Evolutionary conservation across 1,140 invertebrate species (phyloP).

Genomic region (Helicoverpa armigera): DNA sequence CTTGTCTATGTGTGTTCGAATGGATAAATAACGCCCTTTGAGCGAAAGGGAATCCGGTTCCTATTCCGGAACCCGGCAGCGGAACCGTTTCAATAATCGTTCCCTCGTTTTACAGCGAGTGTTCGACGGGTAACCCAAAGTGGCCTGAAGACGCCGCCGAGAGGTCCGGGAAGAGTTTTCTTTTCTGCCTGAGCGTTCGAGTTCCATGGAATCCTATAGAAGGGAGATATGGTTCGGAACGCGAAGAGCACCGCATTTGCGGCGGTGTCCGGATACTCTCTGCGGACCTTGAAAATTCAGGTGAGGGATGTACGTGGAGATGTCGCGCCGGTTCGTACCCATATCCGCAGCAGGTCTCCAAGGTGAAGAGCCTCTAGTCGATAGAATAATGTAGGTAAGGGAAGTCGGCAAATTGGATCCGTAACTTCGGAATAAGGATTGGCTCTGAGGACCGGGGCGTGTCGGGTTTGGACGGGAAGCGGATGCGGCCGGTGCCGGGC

Average conservation of each 20-base stretch:
- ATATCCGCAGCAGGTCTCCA: too few relatives aligned
- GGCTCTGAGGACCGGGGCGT: constrained; percentile 85
- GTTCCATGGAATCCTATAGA: constrained; percentile 91
- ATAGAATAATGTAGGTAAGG: constrained; percentile 95
- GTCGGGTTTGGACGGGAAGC: constrained; percentile 80
- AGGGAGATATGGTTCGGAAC: constrained; percentile 91
- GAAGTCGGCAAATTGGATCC: constrained; percentile 89
- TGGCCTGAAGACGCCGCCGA: too few relatives aligned
- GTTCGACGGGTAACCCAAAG: too few relatives aligned
- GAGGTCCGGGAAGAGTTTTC: constrained; percentile 90
- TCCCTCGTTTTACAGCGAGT: too few relatives aligned
- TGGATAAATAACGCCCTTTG: constrained; percentile 81
- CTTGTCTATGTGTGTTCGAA: not conserved
- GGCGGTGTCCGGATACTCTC: too few relatives aligned
- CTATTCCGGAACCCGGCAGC: too few relatives aligned
- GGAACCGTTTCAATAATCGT: too few relatives aligned
- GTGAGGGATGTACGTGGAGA: too few relatives aligned
- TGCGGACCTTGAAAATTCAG: too few relatives aligned
- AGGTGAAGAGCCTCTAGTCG: too few relatives aligned
- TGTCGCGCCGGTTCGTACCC: too few relatives aligned
- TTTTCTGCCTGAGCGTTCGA: constrained; percentile 91
- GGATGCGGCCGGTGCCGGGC: too few relatives aligned
- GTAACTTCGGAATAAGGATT: constrained; percentile 88
- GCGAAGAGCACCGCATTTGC: constrained; percentile 72
- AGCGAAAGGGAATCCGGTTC: constrained; percentile 43